phyloP scores from a whole-genome alignment of 2,113 vertebrate species.

The Hystrix cristata region DNA sequence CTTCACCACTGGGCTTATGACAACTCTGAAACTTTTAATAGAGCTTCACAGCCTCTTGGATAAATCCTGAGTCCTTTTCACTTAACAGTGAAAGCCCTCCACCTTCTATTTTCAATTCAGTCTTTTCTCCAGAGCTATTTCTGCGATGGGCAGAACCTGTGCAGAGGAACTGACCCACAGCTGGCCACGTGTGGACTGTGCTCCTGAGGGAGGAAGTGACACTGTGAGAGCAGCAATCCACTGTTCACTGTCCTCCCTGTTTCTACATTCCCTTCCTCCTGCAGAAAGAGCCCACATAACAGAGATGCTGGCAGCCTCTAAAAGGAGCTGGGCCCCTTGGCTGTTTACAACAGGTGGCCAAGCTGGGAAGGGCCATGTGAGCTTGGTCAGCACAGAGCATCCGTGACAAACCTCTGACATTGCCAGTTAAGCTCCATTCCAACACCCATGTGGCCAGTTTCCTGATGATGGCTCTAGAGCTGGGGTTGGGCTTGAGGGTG shows the following conservation, averaged over 20 bases:
- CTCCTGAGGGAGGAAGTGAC: background rate
- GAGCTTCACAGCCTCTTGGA: background rate
- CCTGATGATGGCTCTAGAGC: constrained; percentile 52
- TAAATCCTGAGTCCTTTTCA: background rate
- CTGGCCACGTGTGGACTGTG: background rate
- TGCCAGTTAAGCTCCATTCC: background rate
- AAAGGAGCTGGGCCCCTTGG: background rate
- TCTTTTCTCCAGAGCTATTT: background rate
- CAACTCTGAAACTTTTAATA: background rate
- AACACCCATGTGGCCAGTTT: background rate
- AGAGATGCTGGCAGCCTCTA: background rate
- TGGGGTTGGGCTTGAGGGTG: constrained; percentile 41
- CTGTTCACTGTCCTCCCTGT: background rate
- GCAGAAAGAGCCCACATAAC: background rate
- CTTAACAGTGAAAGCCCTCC: background rate
- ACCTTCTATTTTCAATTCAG: background rate
- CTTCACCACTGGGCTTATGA: background rate
- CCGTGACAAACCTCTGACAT: constrained; percentile 4
- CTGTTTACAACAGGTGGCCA: constrained; percentile 61
- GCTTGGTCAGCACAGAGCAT: background rate
- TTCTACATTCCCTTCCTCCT: background rate
- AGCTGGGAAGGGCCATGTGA: constrained; percentile 13
- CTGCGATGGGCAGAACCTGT: background rate
- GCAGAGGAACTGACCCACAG: background rate
- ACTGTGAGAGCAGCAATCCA: background rate